Base-by-base conservation (phyloP, 2,888 invertebrate species). In the Pantelozetes paolii region DNA sequence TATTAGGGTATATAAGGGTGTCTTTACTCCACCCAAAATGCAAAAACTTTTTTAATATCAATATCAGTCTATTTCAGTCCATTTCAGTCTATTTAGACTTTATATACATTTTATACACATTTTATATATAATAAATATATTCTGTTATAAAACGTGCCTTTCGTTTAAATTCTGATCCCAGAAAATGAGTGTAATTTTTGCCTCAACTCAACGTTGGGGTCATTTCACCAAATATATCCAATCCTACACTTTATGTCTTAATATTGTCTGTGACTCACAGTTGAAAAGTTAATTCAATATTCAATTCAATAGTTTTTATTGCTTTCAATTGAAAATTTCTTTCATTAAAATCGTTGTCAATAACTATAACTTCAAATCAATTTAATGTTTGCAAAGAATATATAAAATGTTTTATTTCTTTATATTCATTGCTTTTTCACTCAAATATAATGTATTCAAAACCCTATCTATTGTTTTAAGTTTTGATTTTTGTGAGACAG, bases 1-100 rank as follows among this genome's bases (percentile, higher is more conserved):
- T 32, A 36, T 64, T n/a, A n/a, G n/a, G n/a, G n/a, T 36, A 67
- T 67, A 67, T 67, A 42, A 23, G 67, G 67, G 67, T 67, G 67
- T 32, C 32, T 32, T 67, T 5, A 40, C 32, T 18, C 26, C 59
- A 62, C 59, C 54, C 59, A 62, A 59, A 57, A 62, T 62, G 32
- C 32, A 62, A 32, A 30, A 57, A 62, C 32, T 30, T 32, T 62
- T 62, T 62, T 32, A 62, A 62, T 62, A 32, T 62, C 32, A 62
- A 62, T 62, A 62, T 54, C 54, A 54, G 13, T 54, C 23, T 54
- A 54, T 54, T 54, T n/a, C n/a, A n/a, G n/a, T n/a, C n/a, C n/a
- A n/a, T n/a, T n/a, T n/a, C n/a, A n/a, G n/a, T n/a, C n/a, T n/a
- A n/a, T n/a, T 20, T 20, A 8, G 6, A 9, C 26, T 54, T 20